Evolutionary conservation across 2,888 invertebrate genomes (phyloP), one percentile per base, ranked within the genome.

Genomic region (Teinopalpus imperialis): DNA sequence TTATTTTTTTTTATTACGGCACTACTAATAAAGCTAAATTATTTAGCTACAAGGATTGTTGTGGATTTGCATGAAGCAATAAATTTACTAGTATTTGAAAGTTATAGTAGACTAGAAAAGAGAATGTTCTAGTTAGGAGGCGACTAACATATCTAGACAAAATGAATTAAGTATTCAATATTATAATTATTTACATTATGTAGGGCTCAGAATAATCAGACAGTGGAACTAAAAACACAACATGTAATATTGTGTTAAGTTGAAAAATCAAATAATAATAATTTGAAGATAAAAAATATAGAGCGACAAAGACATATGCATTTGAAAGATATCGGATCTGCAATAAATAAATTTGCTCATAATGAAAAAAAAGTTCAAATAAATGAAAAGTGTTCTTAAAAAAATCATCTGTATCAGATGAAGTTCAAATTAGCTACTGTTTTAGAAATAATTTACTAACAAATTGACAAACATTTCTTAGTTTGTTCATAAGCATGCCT

Each of bases 361-460:
- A 57, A 59, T 58, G 58, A 66, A 63, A 68, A n/a, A n/a, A 68
- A 64, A 75, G 80, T 85, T 79, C 80, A 81, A 82, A 81, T 64
- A 66, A 69, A 54, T 32, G 66, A 57, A n/a, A 71, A 68, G 69
- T 71, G 68, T 77, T 77, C 70, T 65, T 71, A 73, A 77, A 73
- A 66, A 59, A 49, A 71, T 76, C 85, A 75, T 88, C 87, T 87
- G 87, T 81, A 87, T 88, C 87, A 87, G 87, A 86, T 85, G 87
- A 75, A 70, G 78, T 85, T 81, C 80, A 83, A 83, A 81, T 59
- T 83, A 82, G 72, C 63, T 71, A 70, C 65, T 69, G 66, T 66
- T 69, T 59, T 81, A 77, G 69, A 71, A 69, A 72, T 74, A 74
- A 69, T 63, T 55, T 77, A 86, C 81, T 82, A 82, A 85, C 81